A percentile compares a stretch with the other conserved stretches of the same genome.
These are phyloP conservation scores for Ectemnius cavifrons DNA, from an alignment of 2,888 invertebrate genomes.

Conservation along the genomic window DNA sequence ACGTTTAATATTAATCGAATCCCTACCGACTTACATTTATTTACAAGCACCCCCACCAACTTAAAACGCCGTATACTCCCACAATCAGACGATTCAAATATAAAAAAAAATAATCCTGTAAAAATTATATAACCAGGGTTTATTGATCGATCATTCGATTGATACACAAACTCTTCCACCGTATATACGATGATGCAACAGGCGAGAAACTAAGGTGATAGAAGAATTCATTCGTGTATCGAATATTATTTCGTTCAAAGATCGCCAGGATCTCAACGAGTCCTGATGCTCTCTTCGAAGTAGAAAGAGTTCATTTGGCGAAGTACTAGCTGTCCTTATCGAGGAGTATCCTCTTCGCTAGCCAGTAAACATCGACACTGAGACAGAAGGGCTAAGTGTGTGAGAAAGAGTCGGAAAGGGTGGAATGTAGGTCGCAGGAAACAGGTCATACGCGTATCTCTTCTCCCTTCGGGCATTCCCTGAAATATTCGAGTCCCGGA, in stretches of 20 bases:
- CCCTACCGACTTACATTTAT: too few species aligned
- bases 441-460: neutral
- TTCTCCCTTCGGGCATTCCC: constrained; percentile 27
- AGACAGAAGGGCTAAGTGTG: neutral
- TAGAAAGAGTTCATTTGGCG: too few species aligned
- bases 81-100: too few species aligned
- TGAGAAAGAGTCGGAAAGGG: neutral
- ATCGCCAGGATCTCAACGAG: neutral
- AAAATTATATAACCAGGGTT: too few species aligned
- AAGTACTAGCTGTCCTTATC: too few species aligned
- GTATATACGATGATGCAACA: neutral
- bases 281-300: too few species aligned
- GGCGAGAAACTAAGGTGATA: neutral
- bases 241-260: neutral
- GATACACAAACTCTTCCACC: neutral
- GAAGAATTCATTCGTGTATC: neutral
- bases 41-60: too few species aligned
- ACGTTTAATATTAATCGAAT: too few species aligned
- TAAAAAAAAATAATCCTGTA: too few species aligned
- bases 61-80: too few species aligned
- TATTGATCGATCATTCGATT: neutral
- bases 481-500: constrained; percentile 26
- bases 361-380: neutral
- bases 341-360: neutral
- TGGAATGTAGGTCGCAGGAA: neutral